These are phyloP conservation scores for Plecotus auritus DNA, from an alignment of 2,113 vertebrate species.

Conservation along the genomic window DNA sequence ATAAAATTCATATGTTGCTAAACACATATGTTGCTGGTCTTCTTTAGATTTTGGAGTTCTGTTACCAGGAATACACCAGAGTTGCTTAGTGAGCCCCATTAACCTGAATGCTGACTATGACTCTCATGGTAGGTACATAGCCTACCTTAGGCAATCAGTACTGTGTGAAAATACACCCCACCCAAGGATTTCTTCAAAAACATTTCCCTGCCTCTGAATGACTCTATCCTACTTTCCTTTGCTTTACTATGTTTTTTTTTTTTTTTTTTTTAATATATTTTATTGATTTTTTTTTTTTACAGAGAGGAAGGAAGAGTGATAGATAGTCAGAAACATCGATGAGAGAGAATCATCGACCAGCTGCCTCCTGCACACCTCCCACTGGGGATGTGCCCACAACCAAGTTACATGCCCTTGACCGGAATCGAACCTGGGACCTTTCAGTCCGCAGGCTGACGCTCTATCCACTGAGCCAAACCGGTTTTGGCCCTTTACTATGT, in stretches of 20 bases:
- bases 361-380: too few species aligned
- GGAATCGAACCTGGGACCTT: too few species aligned
- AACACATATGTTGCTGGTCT: background rate
- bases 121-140: background rate
- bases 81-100: background rate
- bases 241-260: background rate
- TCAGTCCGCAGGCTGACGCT: too few species aligned
- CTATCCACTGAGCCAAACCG: too few species aligned
- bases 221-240: background rate
- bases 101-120: background rate
- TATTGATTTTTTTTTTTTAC: too few species aligned
- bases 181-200: background rate
- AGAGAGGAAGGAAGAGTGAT: too few species aligned
- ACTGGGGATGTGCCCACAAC: too few species aligned
- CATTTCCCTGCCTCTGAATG: background rate
- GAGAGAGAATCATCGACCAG: too few species aligned
- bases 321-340: too few species aligned
- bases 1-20: background rate
- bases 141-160: background rate
- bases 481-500: background rate
- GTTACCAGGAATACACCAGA: background rate
- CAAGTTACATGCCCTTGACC: too few species aligned
- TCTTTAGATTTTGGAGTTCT: background rate
- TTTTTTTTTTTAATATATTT: too few species aligned
- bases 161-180: background rate